Conservation (phyloP, 2,888 invertebrate genomes). For the Tenthredo distinguenda region DNA sequence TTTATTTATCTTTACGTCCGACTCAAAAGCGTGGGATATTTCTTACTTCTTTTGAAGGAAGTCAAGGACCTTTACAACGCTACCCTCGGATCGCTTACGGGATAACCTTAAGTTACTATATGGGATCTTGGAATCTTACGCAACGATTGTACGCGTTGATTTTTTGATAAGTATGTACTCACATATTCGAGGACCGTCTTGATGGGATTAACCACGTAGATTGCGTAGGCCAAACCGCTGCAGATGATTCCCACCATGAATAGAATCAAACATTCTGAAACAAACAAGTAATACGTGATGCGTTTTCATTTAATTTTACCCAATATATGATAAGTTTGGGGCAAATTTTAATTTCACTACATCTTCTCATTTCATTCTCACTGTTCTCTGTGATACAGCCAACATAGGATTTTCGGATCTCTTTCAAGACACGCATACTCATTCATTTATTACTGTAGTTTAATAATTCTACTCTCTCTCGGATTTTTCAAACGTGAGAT, state of each 20-base stretch:
- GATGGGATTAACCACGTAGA: slow-evolving; percentile 73
- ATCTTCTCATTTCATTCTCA: background rate
- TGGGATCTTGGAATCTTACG: slow-evolving; percentile 17
- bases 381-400: background rate
- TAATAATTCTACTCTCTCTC: background rate
- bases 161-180: slow-evolving; percentile 62
- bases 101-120: slow-evolving; percentile 40
- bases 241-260: slow-evolving; percentile 73
- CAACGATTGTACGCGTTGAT: slow-evolving; percentile 2
- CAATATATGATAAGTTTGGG: background rate
- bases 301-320: background rate
- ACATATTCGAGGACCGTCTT: slow-evolving; percentile 71
- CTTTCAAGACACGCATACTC: background rate
- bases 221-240: slow-evolving; percentile 69
- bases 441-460: background rate
- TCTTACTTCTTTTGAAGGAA: slow-evolving; percentile 2
- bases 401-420: background rate
- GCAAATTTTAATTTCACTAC: background rate
- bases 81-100: slow-evolving; percentile 30
- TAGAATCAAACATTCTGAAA: slow-evolving; percentile 76
- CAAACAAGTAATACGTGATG: slow-evolving; percentile 49
- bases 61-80: slow-evolving; percentile 19
- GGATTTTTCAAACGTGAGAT: background rate
- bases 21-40: slow-evolving; percentile 10
- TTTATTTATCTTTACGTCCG: background rate